Conservation (phyloP, 2,797 vertebrate species). For the Gymnothorax javanicus region DNA sequence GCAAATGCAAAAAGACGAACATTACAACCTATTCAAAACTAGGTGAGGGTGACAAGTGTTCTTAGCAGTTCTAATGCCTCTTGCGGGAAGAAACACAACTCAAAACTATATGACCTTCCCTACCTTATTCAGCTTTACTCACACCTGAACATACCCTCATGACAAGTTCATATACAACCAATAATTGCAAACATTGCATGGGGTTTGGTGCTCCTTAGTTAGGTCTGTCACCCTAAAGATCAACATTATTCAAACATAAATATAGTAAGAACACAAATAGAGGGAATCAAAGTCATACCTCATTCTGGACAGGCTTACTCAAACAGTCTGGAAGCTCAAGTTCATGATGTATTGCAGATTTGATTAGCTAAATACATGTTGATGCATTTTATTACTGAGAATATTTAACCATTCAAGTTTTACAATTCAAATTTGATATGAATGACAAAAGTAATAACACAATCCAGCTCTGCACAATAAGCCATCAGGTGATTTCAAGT, state of each 20-base stretch:
- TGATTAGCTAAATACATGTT: neutral
- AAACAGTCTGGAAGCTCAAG: neutral
- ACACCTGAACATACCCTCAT: too few relatives aligned
- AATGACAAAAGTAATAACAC: neutral
- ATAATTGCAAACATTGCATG: neutral
- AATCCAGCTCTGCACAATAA: neutral
- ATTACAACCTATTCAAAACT: neutral
- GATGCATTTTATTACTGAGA: too few relatives aligned
- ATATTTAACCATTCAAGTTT: too few relatives aligned
- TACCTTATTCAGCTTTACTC: too few relatives aligned
- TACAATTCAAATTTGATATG: too few relatives aligned
- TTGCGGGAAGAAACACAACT: neutral
- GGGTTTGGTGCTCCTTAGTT: neutral
- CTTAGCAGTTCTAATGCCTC: neutral
- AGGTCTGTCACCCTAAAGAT: neutral
- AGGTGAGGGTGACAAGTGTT: neutral
- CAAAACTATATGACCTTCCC: neutral
- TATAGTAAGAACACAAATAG: neutral
- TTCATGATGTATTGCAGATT: neutral
- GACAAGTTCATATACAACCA: too few relatives aligned
- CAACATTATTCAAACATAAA: neutral
- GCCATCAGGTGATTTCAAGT: too few relatives aligned
- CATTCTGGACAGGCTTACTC: neutral
- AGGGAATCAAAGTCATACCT: neutral
- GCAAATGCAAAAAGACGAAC: neutral